Percentiles rank a stretch among this genome's conserved stretches.
Evolutionary conservation across 2,797 vertebrate genomes (phyloP).

Genomic region (Cyclura pinguis): DNA sequence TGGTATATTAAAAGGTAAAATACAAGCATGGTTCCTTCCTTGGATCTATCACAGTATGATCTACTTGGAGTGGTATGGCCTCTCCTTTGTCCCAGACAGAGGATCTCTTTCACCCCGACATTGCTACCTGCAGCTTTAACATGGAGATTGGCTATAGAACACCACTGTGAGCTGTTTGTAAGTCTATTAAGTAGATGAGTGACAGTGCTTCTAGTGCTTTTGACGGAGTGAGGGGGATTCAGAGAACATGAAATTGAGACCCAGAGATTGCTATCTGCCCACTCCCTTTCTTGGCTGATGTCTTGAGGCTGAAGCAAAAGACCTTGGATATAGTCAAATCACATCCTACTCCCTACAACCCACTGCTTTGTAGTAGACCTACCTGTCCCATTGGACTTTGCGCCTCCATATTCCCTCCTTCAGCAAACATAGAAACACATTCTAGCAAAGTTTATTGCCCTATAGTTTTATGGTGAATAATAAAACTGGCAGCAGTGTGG

Average conservation of each 20-base stretch:
- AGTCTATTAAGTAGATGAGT: background rate
- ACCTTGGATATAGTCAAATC: background rate
- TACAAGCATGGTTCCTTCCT: background rate
- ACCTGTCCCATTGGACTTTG: background rate
- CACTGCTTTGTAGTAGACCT: background rate
- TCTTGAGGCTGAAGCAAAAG: no score
- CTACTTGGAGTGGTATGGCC: background rate
- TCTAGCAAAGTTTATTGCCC: background rate
- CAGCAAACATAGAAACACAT: background rate
- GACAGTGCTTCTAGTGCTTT: no score
- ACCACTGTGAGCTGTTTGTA: background rate
- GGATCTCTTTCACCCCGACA: background rate
- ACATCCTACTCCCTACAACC: background rate
- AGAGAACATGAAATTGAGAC: no score
- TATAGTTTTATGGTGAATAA: conserved; percentile 57
- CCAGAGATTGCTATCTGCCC: background rate
- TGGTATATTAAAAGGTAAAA: background rate
- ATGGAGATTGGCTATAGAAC: background rate
- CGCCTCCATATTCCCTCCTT: background rate
- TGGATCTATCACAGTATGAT: background rate
- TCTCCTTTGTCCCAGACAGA: background rate
- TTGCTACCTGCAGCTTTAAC: background rate
- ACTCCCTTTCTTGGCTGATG: no score
- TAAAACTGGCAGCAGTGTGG: conserved; percentile 46
- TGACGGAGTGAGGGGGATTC: background rate